These are phyloP conservation scores for Bubo bubo DNA, from an alignment of 2,113 vertebrate species.

Conservation along the genomic window DNA sequence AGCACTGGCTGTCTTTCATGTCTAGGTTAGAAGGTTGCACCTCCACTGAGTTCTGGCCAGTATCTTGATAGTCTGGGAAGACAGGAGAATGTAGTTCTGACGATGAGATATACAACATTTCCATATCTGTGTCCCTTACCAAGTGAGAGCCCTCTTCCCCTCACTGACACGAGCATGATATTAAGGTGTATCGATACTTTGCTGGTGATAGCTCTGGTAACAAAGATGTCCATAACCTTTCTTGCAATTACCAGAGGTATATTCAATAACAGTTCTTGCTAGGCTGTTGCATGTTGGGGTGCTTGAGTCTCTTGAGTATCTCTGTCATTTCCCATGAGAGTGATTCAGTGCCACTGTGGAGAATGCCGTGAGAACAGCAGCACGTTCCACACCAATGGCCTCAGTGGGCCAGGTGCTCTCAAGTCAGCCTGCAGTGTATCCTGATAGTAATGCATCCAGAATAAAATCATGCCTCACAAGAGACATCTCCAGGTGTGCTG, in stretches of 20 bases:
- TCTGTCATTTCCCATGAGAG: background rate
- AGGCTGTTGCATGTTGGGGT: background rate
- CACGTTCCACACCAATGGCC: background rate
- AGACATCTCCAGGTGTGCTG: background rate
- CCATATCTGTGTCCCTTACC: background rate
- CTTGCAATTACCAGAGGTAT: background rate
- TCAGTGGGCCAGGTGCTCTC: background rate
- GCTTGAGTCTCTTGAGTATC: background rate
- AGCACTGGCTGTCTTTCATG: background rate
- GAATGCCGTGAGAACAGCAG: rapidly evolving
- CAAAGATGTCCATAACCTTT: background rate
- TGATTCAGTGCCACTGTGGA: background rate
- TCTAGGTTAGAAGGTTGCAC: background rate
- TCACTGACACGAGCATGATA: no score
- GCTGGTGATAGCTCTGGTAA: background rate
- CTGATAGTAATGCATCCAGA: background rate
- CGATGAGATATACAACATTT: rapidly evolving
- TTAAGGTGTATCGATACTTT: background rate
- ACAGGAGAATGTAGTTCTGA: background rate
- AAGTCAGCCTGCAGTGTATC: background rate
- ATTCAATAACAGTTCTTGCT: background rate
- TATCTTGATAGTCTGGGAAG: background rate
- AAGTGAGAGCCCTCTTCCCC: background rate
- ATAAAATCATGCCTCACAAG: background rate
- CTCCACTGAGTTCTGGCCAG: background rate